Base-by-base conservation (phyloP, 1,140 invertebrate species). In the Hypsibius dujardini region DNA sequence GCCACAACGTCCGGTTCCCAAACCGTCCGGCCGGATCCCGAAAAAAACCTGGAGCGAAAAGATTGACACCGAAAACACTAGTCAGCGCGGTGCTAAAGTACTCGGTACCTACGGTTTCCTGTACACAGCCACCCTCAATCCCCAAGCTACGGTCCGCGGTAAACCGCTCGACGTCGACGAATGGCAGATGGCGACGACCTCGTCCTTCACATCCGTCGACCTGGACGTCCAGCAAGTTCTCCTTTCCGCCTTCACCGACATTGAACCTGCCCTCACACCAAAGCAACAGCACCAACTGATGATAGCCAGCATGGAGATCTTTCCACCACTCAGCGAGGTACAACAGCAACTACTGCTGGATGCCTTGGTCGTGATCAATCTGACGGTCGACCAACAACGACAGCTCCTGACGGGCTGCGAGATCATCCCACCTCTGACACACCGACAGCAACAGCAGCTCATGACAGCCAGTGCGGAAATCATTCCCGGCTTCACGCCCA, bases 271-370 rank as follows among this genome's bases (percentile, higher is more conserved):
- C 3, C 42, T 67, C 12, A 67, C 62, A 12, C 62, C 12, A 7
- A 67, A 67, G 45, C 62, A 67, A 67, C 62, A 67, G 42, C 62
- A 67, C 62, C 62, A 67, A 45, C 62, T 67, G 12, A 12, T 67
- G 3, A 67, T 67, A 15, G 62, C 62, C 62, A 67, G 62, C 62
- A 3, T 12, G 12, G 62, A 67, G 12, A 67, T 67, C 42, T 67
- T 67, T 42, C 62, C 62, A 12, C 62, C 12, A 3, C 42, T 67
- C 3, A 67, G 12, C 42, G 62, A 12, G 12, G 12, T 15, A 67
- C 62, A 67, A 42, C 62, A 67, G 42, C 12, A 42, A 3, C 7
- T 3, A 42, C 12, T 67, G 12, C 62, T 67, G 12, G 45, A 67
- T 67, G 62, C 42, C 12, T 42, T 67, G 62, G 62, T 67, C 12